Evolutionary conservation across 2,888 invertebrate genomes (phyloP), one percentile per base, ranked within the genome.

Genomic region (Papilio demoleus): DNA sequence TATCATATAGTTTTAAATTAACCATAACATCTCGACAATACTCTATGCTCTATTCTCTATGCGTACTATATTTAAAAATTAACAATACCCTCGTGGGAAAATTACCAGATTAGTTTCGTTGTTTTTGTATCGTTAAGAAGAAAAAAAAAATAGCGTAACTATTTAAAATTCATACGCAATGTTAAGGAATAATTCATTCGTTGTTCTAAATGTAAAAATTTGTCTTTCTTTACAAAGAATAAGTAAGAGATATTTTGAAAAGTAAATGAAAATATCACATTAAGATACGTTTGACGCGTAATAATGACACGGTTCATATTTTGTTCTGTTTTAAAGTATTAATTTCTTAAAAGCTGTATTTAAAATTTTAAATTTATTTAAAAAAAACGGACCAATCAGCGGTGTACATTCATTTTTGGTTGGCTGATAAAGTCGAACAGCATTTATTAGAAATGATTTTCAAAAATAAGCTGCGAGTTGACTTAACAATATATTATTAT

Each of bases 51-150:
- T 42, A 45, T 58, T 34, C 40, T 40, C 40, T 42, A 17, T 42
- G 42, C 27, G 42, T 58, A 58, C 45, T 9, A 19, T 12, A 34
- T n/a, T 4, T 24, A 31, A 22, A 59, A 58, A 59, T 36, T 45
- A 65, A 65, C 65, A 65, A 65, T 59, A 59, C 65, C 27, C 14
- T 19, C 34, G 45, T 65, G 45, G 59, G 59, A 65, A 65, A 59
- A 36, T 12, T 65, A 47, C 60, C 40, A n/a, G 40, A 60, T 60
- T 60, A 40, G 60, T 24, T 60, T 40, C 53, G 53, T 31, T 24
- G 53, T 6, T 27, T 56, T 56, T 56, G 31, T 56, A 56, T 17
- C 31, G 31, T 56, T 31, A 17, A 56, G 4, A 11, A 17, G n/a
- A 17, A 56, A 31, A n/a, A n/a, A 50, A 56, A 56, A 56, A 4